These are phyloP conservation scores for Quiscalus mexicanus DNA, from an alignment of 2,113 vertebrate species.

Conservation along the genomic window DNA sequence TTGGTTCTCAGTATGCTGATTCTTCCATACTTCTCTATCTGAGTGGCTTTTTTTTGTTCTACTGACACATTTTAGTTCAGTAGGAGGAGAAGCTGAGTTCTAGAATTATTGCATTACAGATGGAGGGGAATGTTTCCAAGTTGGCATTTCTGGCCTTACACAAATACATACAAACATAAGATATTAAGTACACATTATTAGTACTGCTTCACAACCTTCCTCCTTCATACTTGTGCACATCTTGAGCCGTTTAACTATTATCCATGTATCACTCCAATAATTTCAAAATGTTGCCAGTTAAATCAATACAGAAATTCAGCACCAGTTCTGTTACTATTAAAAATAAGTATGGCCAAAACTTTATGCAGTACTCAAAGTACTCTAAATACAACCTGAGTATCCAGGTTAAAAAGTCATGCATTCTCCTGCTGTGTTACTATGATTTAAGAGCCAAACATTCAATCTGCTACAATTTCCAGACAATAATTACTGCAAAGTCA, in stretches of 20 bases:
- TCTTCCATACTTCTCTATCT: not conserved
- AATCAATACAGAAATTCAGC: not conserved
- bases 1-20: not conserved
- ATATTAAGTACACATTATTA: not conserved
- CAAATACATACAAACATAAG: not conserved
- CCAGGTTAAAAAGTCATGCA: not conserved
- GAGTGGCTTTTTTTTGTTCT: not conserved
- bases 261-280: not conserved
- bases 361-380: not conserved
- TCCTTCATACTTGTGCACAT: not conserved
- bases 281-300: not conserved
- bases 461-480: not conserved
- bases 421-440: not conserved
- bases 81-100: not conserved
- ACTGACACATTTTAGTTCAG: not conserved
- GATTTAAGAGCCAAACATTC: not conserved
- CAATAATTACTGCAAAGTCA: not conserved
- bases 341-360: not conserved
- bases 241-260: not conserved
- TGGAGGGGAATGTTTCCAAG: not conserved
- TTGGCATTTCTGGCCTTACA: not conserved
- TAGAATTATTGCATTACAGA: not conserved
- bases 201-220: not conserved
- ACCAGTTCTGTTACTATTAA: not conserved
- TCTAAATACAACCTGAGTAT: not conserved